A percentile compares a stretch with the other conserved stretches of the same genome.
phyloP scores from a whole-genome alignment of 2,888 invertebrate genomes.

The Noctua pronuba region DNA sequence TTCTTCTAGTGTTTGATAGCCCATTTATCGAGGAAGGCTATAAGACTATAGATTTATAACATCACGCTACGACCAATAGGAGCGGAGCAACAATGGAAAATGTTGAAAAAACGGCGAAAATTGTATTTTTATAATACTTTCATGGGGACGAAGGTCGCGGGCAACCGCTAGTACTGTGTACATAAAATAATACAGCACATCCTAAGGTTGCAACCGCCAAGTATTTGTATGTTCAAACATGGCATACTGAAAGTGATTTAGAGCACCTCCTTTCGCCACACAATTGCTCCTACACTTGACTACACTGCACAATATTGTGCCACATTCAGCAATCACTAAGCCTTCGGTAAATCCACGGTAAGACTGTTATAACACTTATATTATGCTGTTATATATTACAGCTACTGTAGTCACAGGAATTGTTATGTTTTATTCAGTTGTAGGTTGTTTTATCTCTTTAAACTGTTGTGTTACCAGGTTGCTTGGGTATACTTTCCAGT shows the following conservation, averaged over 20 bases:
- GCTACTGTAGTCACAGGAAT: neutral
- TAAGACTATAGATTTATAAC: too few species aligned
- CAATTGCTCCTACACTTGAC: conserved; percentile 46
- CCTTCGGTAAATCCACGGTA: conserved; percentile 16
- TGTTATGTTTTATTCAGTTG: neutral
- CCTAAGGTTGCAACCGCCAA: neutral
- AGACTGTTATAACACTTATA: conserved; percentile 7
- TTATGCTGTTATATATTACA: conserved; percentile 1
- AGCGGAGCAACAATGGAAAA: too few species aligned
- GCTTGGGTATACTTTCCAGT: neutral
- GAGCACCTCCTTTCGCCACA: conserved; percentile 35
- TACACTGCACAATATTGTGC: conserved; percentile 46
- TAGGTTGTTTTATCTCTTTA: neutral
- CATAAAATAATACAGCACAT: neutral
- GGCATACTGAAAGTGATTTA: conserved; percentile 43
- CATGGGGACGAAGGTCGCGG: too few species aligned
- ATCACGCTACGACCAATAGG: too few species aligned
- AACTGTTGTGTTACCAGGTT: neutral
- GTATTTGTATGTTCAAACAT: conserved; percentile 38
- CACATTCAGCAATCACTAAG: conserved; percentile 42
- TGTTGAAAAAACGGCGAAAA: too few species aligned
- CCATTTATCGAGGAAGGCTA: too few species aligned
- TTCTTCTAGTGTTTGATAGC: too few species aligned
- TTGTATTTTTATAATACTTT: too few species aligned
- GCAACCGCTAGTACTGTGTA: too few species aligned